Evolutionary conservation across 1,140 invertebrate species (phyloP), one percentile per base, ranked within the genome.

Genomic region (Sycophaga agraensis): DNA sequence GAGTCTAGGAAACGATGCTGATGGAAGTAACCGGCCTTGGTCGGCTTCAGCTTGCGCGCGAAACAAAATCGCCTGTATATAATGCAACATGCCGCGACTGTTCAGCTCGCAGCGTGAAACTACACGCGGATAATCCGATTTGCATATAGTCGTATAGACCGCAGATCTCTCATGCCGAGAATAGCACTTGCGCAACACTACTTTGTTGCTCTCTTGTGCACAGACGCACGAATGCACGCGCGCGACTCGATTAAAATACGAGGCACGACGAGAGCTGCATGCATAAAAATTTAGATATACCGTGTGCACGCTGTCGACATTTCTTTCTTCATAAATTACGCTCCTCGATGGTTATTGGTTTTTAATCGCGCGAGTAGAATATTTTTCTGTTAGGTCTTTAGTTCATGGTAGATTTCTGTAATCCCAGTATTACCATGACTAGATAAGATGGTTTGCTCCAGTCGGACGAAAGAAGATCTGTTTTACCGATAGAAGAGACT

Each of bases 1-100:
- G 24, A 39, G 46, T 50, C 56, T 59, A 59, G 56, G 56, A 50
- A 59, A 59, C 35, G 45, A 16, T 59, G n/a, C 16, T n/a, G n/a
- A n/a, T 17, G 16, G 26, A 22, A 58, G 35, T 59, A 34, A 17
- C 11, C 56, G 56, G 21, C 56, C 56, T 59, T 59, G 56, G 56
- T 59, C 54, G 22, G 55, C 31, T 39, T 57, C 45, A 46, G 35
- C 43, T 37, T n/a, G n/a, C 55, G 17, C 34, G 17, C n/a, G 54
- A 17, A 57, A 57, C 55, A 48, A 57, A 57, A 57, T 57, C 43
- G 28, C 55, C 43, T 34, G 12, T 58, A 39, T 35, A 55, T 31
- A 55, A 56, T 56, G 42, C 26, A 56, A 56, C 17, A 4, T 5
- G 37, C n/a, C 28, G 24, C n/a, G n/a, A n/a, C n/a, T n/a, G n/a